Base-by-base conservation (phyloP, 2,888 invertebrate genomes). In the Neoascia interrupta region DNA sequence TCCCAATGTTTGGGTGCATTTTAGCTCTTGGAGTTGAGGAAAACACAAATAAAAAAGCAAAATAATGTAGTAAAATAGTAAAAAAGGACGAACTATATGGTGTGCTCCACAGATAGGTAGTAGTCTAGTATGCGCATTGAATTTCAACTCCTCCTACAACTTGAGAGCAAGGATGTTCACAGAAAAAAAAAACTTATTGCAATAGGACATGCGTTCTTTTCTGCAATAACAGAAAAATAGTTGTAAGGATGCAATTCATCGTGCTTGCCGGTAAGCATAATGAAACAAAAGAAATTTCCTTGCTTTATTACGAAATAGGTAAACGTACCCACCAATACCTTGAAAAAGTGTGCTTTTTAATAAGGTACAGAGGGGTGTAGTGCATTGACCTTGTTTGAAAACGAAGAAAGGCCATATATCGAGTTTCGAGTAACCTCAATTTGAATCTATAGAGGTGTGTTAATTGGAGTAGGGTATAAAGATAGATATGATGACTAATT, bases 121-220 rank as follows among this genome's bases (percentile, higher is more conserved):
- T 47, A 47, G 79, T 72, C 37, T 66, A 79, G 79, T 61, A 49
- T 41, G 39, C 66, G 64, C 31, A n/a, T n/a, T 54, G 73, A 66
- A 31, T 79, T 60, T 79, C 79, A 79, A 79, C 79, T 79, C 79
- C 79, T 79, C 79, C 79, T 73, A 61, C 79, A 72, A 72, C 64
- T 70, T 26, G 37, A 51, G 64, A 54, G 47, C 36, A 19, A 43
- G 66, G 36, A 45, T 63, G 61, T 51, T 69, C 53, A 58, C 49
- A 36, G 8, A 11, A 58, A 66, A 54, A 63, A 64, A 37, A 54
- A 51, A 45, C 45, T 5, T 18, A 37, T 36, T 34, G 45, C 60
- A 73, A 53, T 61, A 72, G 60, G 79, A 73, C 79, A 79, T 79
- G 79, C 79, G 66, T 79, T 72, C 58, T 56, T 68, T 69, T 60